Evolutionary conservation across 2,797 vertebrate species (phyloP).

Genomic region (Cossypha niveicapilla): DNA sequence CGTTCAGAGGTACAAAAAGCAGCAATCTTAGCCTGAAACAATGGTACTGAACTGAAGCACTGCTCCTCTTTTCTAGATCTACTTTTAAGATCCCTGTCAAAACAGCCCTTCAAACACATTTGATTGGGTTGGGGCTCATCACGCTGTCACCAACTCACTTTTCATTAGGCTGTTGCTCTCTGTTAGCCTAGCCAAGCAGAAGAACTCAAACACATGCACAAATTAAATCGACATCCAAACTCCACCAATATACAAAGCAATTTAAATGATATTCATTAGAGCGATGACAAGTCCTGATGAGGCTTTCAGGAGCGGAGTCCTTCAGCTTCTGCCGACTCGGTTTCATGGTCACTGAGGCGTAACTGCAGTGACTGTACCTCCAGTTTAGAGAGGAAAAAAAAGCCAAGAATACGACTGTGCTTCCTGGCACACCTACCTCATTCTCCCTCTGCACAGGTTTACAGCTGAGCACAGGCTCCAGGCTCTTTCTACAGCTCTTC

Average conservation of each 20-base stretch:
- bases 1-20: background rate
- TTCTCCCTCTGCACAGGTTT: conserved; percentile 40
- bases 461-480: background rate
- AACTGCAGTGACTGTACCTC: conserved; percentile 81
- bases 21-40: conserved; percentile 68
- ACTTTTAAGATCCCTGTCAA: conserved; percentile 85
- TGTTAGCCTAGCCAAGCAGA: conserved; percentile 95
- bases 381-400: conserved; percentile 68
- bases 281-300: conserved; percentile 99
- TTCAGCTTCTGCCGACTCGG: conserved; percentile 88
- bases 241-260: conserved; percentile 99
- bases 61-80: conserved; percentile 74
- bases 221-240: conserved; percentile 99
- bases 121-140: conserved; percentile 92
- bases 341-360: conserved; percentile 85
- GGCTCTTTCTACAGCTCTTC: background rate
- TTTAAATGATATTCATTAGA: conserved; percentile 99
- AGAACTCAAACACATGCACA: conserved; percentile 99
- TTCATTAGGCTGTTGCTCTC: conserved; percentile 97
- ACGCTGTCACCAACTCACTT: conserved; percentile 92
- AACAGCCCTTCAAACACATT: conserved; percentile 87
- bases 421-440: conserved; percentile 74
- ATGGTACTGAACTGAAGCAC: conserved; percentile 62
- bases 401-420: conserved; percentile 58
- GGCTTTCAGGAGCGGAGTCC: conserved; percentile 90